phyloP scores from a whole-genome alignment of 2,113 vertebrate species.

The Lanius ludovicianus region DNA sequence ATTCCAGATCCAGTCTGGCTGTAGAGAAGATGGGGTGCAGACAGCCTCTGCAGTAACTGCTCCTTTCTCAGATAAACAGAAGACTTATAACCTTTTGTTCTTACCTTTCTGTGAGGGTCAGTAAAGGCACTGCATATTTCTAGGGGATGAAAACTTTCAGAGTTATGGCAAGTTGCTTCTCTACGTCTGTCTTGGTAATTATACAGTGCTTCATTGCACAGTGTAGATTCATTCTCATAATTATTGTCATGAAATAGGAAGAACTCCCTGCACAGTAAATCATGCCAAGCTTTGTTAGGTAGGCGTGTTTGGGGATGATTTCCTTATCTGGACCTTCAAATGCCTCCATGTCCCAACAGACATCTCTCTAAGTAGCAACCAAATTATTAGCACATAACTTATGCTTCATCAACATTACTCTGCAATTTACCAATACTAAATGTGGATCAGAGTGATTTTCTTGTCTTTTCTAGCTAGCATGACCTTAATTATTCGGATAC shows the following conservation, averaged over 20 bases:
- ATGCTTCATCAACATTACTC: not conserved
- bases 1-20: not conserved
- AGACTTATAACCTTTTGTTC: not conserved
- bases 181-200: not conserved
- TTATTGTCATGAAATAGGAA: not conserved
- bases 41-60: not conserved
- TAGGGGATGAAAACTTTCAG: not conserved
- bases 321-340: not conserved
- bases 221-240: not conserved
- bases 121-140: not conserved
- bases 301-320: not conserved
- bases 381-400: not conserved
- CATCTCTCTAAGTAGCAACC: not conserved
- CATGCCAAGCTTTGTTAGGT: not conserved
- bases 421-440: not conserved
- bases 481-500: not conserved
- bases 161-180: not conserved
- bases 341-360: not conserved
- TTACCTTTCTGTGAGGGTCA: not conserved
- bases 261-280: not conserved
- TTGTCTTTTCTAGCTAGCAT: not conserved
- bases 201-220: not conserved
- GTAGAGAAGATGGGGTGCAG: not conserved
- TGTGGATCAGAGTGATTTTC: not conserved
- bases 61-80: not conserved